Evolutionary conservation across 2,888 invertebrate genomes (phyloP), one percentile per base, ranked within the genome.

Genomic region (Hirudinaria manillensis): DNA sequence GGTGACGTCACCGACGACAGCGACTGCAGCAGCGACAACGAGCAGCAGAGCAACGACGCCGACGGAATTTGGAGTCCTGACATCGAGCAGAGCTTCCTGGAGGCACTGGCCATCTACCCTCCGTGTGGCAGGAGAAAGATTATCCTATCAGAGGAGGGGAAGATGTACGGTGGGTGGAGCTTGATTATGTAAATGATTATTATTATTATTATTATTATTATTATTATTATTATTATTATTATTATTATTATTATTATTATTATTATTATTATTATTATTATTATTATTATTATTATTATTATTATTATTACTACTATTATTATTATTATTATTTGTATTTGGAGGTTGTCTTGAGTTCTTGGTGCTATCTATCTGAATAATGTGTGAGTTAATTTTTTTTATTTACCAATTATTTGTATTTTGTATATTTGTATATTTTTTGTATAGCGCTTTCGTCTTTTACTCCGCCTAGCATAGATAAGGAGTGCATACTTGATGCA

Each of bases 41-140:
- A 94, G 82, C 56, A 27, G 24, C 73, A 73, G 27, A 61, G 73
- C n/a, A 80, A 81, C 4, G 98, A 99, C 88, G 98, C 97, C 82
- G 99, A 99, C 88, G 99, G 99, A 82, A 98, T 99, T 78, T 99
- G 99, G 99, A 94, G 94, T 88, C 94, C 97, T 81, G 99, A 99
- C 88, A 99, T 99, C 87, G 99, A 99, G 88, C 98, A 99, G 89
- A 95, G 94, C 88, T 99, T 99, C 89, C 97, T 98, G 87, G 99
- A 99, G 89, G 99, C 99, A 80, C 89, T 99, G 86, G 95, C 97
- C 84, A 98, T 99, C 86, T 99, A 99, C 89, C 99, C 99, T 78
- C 99, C 99, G 79, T 99, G 99, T 87, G 99, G 99, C 81, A 89
- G 99, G 83, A 90, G 99, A 87, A 99, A 99, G 90, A 99, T 99